phyloP scores from a whole-genome alignment of 2,113 vertebrate species.

The Oryzias celebensis region DNA sequence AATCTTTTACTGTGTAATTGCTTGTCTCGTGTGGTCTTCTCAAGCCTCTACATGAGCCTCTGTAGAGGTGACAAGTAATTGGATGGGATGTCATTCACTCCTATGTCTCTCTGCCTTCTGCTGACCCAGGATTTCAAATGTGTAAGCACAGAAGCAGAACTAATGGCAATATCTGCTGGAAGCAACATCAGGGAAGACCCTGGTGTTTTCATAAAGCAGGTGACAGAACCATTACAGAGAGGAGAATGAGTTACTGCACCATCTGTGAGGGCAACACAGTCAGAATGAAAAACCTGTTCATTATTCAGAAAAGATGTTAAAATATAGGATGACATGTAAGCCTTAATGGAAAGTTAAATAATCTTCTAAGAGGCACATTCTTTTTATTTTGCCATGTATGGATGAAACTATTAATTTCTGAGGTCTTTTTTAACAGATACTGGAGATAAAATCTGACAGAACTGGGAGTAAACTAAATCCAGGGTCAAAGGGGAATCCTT shows the following conservation, averaged over 20 bases:
- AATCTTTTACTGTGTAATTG: conserved; percentile 63
- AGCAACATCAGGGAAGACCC: conserved; percentile 53
- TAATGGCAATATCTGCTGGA: conserved; percentile 63
- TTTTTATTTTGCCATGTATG: too few relatives aligned
- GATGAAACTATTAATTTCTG: too few relatives aligned
- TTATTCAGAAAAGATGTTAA: conserved; percentile 8
- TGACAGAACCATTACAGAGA: conserved; percentile 25
- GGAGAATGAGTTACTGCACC: conserved; percentile 51
- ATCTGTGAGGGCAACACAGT: conserved; percentile 4
- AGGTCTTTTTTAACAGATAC: too few relatives aligned
- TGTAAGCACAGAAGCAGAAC: conserved; percentile 54
- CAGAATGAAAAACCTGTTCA: conserved; percentile 1
- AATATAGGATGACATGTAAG: too few relatives aligned
- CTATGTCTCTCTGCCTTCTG: conserved; percentile 44
- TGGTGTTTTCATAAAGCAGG: conserved; percentile 52
- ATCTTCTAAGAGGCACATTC: too few relatives aligned
- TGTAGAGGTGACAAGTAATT: conserved; percentile 69
- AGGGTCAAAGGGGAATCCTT: too few relatives aligned
- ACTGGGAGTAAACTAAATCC: too few relatives aligned
- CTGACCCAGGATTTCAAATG: conserved; percentile 58
- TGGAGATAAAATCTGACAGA: too few relatives aligned
- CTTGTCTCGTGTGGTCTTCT: conserved; percentile 65
- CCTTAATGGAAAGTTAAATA: too few relatives aligned
- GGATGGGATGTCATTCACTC: conserved; percentile 70
- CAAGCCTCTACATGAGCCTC: conserved; percentile 35